Conservation (phyloP, 1,140 invertebrate genomes). For the Ceratosolen solmsi region DNA sequence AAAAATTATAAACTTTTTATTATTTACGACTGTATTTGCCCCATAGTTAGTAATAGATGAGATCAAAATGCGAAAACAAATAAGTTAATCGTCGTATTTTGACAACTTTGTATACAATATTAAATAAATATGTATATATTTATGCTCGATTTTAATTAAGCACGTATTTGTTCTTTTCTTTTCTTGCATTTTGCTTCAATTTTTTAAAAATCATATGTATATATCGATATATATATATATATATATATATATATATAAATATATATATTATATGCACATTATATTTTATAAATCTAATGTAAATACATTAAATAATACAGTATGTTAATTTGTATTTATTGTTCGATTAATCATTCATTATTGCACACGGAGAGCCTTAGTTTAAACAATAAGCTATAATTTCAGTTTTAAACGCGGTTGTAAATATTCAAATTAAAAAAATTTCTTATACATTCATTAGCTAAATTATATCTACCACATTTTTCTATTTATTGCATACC, state of each 20-base stretch:
- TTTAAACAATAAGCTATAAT: background rate
- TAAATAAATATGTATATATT: slow-evolving; percentile 40
- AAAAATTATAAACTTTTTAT: background rate
- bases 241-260: slow-evolving; percentile 14
- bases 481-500: too few relatives aligned
- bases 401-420: background rate
- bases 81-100: slow-evolving; percentile 13
- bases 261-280: slow-evolving; percentile 12
- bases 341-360: background rate
- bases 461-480: background rate
- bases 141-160: slow-evolving; percentile 45
- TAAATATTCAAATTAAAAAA: background rate
- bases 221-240: too few relatives aligned
- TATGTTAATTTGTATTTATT: slow-evolving; percentile 40
- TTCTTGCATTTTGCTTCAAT: slow-evolving; percentile 40
- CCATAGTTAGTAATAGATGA: slow-evolving; percentile 35
- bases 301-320: slow-evolving; percentile 43
- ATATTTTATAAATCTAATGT: slow-evolving; percentile 30
- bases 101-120: slow-evolving; percentile 1
- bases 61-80: slow-evolving; percentile 16
- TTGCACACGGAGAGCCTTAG: background rate
- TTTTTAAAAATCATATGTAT: slow-evolving; percentile 23
- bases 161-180: slow-evolving; percentile 30
- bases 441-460: background rate
- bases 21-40: slow-evolving; percentile 10